phyloP scores from a whole-genome alignment of 2,888 invertebrate species.

The Acleris emargana region DNA sequence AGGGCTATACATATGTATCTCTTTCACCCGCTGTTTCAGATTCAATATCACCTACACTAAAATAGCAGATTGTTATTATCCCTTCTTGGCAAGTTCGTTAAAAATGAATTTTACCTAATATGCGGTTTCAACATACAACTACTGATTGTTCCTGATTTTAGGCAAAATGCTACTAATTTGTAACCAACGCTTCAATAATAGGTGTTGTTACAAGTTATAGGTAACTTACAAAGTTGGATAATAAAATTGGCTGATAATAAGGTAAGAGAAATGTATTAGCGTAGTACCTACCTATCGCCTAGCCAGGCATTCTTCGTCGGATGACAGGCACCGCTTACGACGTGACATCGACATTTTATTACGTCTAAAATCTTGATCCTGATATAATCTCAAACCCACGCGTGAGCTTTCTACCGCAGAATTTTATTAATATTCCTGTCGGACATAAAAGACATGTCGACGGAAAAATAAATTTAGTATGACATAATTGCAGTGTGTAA shows the following conservation, averaged over 20 bases:
- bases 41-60: too few relatives aligned
- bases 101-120: neutral
- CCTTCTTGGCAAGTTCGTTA: neutral
- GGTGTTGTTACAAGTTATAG: neutral
- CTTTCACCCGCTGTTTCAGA: too few relatives aligned
- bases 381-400: slow-evolving; percentile 15
- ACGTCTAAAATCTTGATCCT: slow-evolving; percentile 32
- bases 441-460: slow-evolving; percentile 18
- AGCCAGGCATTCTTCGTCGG: slow-evolving; percentile 40
- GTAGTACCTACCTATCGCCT: slow-evolving; percentile 42
- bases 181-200: too few relatives aligned
- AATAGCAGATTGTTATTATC: too few relatives aligned
- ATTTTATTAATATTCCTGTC: slow-evolving; percentile 19
- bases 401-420: slow-evolving; percentile 7
- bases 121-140: too few relatives aligned
- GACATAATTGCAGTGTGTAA: slow-evolving; percentile 12
- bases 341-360: slow-evolving; percentile 59
- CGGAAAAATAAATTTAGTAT: slow-evolving; percentile 17
- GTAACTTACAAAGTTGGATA: slow-evolving; percentile 3
- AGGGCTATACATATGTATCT: too few relatives aligned
- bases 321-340: slow-evolving; percentile 51
- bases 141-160: too few relatives aligned
- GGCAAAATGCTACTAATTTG: too few relatives aligned
- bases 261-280: slow-evolving; percentile 35
- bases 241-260: slow-evolving; percentile 10